Evolutionary conservation across 2,797 vertebrate species (phyloP), one percentile per base, ranked within the genome.

Genomic region (Muscicapa comitata): DNA sequence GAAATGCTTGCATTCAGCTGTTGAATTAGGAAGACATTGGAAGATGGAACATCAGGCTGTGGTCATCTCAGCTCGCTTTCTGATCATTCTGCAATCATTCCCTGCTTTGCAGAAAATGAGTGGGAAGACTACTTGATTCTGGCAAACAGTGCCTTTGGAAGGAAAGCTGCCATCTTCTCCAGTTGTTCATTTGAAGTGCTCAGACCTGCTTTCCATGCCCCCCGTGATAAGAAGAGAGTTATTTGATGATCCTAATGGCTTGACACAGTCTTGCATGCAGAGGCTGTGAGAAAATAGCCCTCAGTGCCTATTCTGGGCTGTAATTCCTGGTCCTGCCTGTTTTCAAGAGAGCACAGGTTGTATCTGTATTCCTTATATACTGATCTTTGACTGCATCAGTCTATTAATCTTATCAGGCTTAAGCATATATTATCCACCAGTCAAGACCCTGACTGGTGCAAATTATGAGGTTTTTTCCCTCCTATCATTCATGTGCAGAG

Each of bases 11-110:
- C 7, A 2, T 24, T 83, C 73, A 48, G 50, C 40, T 80, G 6
- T 29, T 72, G 62, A 88, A 15, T 24, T 43, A 53, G 55, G 53
- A 37, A 48, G 61, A 42, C 3, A 26, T 5, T 29, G 26, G 51
- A 53, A 57, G 66, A 65, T 23, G 42, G 33, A 75, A 35, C 0
- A 0, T 11, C 74, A 73, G 59, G 62, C 48, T 81, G 55, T 31
- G 76, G 54, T 61, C 31, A 1, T 26, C 25, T 88, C 79, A 53
- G 33, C 33, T 63, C n/a, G n/a, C 25, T 47, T 54, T 67, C 65
- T 29, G 26, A 12, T 20, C 11, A 1, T 55, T 53, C 57, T 75
- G 40, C 37, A 21, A 0, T 37, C 0, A 0, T 65, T 70, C 24
- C 21, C 53, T 43, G 23, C 6, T 62, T 66, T 73, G 72, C 26